A percentile compares a stretch with the other conserved stretches of the same genome.
Conservation (phyloP, 2,888 invertebrate species). For the Crioceris asparagi region DNA sequence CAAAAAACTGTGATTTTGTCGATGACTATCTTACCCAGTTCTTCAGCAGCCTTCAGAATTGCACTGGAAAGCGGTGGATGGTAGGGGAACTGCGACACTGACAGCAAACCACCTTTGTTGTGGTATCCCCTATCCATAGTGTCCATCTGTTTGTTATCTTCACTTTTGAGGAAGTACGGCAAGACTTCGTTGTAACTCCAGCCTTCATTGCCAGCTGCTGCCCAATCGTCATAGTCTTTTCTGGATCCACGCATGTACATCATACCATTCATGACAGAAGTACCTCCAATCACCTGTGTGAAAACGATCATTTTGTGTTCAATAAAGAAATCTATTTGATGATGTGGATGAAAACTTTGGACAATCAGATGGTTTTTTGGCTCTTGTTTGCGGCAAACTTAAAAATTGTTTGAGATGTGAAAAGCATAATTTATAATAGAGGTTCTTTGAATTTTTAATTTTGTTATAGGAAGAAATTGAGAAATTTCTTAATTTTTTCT, state of each 20-base stretch:
- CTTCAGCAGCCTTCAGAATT: slow-evolving; percentile 66
- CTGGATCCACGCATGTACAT: slow-evolving; percentile 86
- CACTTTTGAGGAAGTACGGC: slow-evolving; percentile 81
- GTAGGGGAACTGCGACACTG: slow-evolving; percentile 73
- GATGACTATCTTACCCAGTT: slow-evolving; percentile 55
- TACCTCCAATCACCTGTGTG: slow-evolving; percentile 71
- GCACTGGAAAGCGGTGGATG: slow-evolving; percentile 75
- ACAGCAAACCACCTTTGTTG: slow-evolving; percentile 63
- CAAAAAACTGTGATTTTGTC: too few relatives aligned
- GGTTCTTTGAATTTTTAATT: too few relatives aligned
- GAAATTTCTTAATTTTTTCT: too few relatives aligned
- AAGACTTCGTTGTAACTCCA: slow-evolving; percentile 86
- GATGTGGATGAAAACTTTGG: too few relatives aligned
- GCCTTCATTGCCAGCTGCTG: slow-evolving; percentile 70
- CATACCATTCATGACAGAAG: slow-evolving; percentile 92
- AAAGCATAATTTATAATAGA: too few relatives aligned
- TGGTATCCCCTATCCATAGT: slow-evolving; percentile 69
- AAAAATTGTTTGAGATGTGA: too few relatives aligned
- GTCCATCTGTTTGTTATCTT: slow-evolving; percentile 62
- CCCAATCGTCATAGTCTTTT: slow-evolving; percentile 83
- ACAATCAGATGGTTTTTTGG: too few relatives aligned
- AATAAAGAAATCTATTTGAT: too few relatives aligned
- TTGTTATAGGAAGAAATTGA: too few relatives aligned
- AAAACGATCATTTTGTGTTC: too few relatives aligned
- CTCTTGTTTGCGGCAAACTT: too few relatives aligned